A percentile compares a stretch with the other conserved stretches of the same genome.
These are phyloP conservation scores for Sipha flava DNA, from an alignment of 1,140 invertebrate species.

Conservation along the genomic window DNA sequence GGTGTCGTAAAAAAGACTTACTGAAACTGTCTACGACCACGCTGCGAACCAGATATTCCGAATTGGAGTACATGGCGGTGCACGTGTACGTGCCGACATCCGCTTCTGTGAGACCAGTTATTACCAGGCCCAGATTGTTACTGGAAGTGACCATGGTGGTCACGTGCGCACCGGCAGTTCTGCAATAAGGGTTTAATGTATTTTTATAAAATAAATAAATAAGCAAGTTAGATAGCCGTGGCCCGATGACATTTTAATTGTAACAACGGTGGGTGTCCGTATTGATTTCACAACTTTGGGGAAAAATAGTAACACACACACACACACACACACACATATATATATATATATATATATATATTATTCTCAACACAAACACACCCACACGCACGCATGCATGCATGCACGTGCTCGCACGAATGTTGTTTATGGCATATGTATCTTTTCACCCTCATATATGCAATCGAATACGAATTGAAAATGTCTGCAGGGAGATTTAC, in stretches of 20 bases:
- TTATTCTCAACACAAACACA: no score
- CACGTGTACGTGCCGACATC: constrained; percentile 78
- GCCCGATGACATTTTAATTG: not conserved
- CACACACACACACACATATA: no score
- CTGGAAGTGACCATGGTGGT: not conserved
- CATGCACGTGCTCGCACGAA: no score
- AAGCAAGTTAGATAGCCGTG: no score
- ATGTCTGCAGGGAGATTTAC: not conserved
- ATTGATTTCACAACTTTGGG: not conserved
- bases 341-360: no score
- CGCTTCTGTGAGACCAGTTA: constrained; percentile 54
- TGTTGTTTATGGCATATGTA: not conserved
- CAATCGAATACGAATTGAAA: no score
- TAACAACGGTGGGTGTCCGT: not conserved
- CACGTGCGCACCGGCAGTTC: constrained; percentile 5
- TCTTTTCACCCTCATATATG: not conserved
- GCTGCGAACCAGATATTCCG: constrained; percentile 53
- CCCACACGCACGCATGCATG: no score
- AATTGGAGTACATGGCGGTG: constrained; percentile 63
- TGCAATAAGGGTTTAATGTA: not conserved
- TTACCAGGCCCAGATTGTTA: constrained; percentile 12
- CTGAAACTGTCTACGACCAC: constrained; percentile 66
- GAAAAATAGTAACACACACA: not conserved
- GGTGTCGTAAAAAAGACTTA: constrained; percentile 45
- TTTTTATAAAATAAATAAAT: not conserved